phyloP scores from a whole-genome alignment of 2,797 vertebrate species.

The Crax fasciolata region DNA sequence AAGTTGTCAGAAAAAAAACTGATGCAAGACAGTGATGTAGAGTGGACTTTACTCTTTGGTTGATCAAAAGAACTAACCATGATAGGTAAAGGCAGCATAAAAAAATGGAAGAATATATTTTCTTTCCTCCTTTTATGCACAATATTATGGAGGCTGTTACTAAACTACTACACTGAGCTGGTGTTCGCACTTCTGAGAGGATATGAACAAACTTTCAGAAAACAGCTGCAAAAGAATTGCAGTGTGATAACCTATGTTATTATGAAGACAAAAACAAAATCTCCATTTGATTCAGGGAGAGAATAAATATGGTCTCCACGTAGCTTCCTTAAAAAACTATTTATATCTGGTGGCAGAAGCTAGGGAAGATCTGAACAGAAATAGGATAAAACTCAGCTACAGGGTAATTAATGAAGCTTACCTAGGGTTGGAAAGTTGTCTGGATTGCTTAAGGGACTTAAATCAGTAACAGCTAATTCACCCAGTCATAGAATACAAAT shows the following conservation, averaged over 20 bases:
- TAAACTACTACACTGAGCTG: neutral
- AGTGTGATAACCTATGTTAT: accelerated
- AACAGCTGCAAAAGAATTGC: neutral
- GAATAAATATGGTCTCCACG: neutral
- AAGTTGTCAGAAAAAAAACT: neutral
- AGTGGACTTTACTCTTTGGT: neutral
- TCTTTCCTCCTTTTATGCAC: neutral
- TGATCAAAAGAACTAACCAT: neutral
- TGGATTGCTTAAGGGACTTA: neutral
- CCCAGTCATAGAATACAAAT: neutral
- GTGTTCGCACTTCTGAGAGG: neutral
- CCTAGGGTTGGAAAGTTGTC: neutral
- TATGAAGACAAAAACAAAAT: neutral
- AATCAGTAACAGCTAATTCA: neutral
- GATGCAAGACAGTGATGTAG: neutral
- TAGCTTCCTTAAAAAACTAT: neutral
- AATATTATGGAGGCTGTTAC: neutral
- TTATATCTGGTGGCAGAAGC: neutral
- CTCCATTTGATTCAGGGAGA: neutral
- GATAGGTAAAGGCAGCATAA: neutral
- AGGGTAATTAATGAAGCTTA: neutral
- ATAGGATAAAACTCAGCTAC: neutral
- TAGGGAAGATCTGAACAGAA: neutral
- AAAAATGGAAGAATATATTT: neutral
- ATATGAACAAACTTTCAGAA: neutral